Percentiles rank a stretch among this genome's conserved stretches.
Evolutionary conservation across 2,113 vertebrate genomes (phyloP).

Genomic region (Cathartes aura): DNA sequence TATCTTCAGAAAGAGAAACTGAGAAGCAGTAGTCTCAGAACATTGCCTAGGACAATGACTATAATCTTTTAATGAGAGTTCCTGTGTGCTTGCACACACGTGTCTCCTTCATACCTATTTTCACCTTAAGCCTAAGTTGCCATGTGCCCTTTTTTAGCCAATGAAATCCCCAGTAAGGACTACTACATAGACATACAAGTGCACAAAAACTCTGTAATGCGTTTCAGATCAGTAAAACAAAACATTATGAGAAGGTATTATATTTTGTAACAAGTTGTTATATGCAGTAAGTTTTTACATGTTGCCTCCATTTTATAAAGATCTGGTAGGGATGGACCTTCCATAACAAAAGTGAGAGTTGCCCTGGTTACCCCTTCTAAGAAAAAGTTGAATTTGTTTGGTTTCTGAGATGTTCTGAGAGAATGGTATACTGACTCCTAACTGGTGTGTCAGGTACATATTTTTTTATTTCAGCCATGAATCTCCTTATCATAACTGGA

Average conservation of each 20-base stretch:
- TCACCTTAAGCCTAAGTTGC: neutral
- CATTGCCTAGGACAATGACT: neutral
- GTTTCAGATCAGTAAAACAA: neutral
- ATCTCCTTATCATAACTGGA: neutral
- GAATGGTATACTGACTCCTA: neutral
- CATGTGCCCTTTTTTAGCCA: neutral
- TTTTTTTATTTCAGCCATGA: neutral
- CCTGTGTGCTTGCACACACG: fast-evolving
- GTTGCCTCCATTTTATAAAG: neutral
- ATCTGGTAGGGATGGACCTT: neutral
- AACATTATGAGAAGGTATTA: neutral
- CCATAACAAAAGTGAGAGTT: neutral
- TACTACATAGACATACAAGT: neutral
- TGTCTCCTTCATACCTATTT: neutral
- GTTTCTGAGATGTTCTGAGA: neutral
- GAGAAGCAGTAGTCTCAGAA: neutral
- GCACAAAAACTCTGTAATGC: neutral
- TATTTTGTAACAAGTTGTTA: neutral
- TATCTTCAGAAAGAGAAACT: neutral
- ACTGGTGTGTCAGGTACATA: neutral
- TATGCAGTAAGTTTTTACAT: neutral
- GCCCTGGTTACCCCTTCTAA: neutral
- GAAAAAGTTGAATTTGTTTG: neutral
- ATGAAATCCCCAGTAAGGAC: neutral
- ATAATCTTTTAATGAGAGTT: neutral